phyloP scores from a whole-genome alignment of 1,140 invertebrate species.

The Drosophila mauritiana region DNA sequence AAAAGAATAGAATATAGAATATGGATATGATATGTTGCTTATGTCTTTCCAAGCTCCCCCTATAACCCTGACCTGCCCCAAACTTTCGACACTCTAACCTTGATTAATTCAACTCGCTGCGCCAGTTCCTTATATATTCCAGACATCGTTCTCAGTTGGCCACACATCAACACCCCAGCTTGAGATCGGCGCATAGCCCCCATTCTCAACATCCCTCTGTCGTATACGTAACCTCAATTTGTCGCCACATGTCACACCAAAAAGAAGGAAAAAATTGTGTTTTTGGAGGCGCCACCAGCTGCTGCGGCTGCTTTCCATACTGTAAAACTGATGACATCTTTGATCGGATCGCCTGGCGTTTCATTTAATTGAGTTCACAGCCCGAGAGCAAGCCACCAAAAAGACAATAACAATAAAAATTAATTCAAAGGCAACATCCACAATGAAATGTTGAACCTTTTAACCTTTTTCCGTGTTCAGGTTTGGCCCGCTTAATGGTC shows the following conservation, averaged over 20 bases:
- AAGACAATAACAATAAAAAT: constrained; percentile 81
- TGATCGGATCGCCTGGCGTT: constrained; percentile 73
- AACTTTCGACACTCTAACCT: constrained; percentile 4
- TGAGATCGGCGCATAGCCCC: constrained; percentile 14
- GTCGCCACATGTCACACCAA: constrained; percentile 77
- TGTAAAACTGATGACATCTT: constrained; percentile 67
- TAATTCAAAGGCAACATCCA: constrained; percentile 72
- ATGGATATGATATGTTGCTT: no score
- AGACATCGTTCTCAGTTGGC: constrained; percentile 12
- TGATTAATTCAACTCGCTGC: constrained; percentile 20
- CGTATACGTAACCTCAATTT: constrained; percentile 68
- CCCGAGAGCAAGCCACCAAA: constrained; percentile 29
- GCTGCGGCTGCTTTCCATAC: constrained; percentile 43
- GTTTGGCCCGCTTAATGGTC: constrained; percentile 68
- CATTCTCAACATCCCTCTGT: constrained; percentile 5
- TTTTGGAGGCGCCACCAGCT: constrained; percentile 71
- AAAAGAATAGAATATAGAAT: no score
- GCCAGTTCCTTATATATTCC: background rate
- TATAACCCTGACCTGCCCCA: constrained; percentile 22
- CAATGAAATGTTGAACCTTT: constrained; percentile 77
- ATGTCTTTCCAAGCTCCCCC: no score
- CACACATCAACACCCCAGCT: constrained; percentile 43
- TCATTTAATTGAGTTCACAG: constrained; percentile 81
- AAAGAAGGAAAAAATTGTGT: constrained; percentile 23
- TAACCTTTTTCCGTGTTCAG: constrained; percentile 73